These are phyloP conservation scores for Melopsittacus undulatus DNA, from an alignment of 2,797 vertebrate species.

Conservation along the genomic window DNA sequence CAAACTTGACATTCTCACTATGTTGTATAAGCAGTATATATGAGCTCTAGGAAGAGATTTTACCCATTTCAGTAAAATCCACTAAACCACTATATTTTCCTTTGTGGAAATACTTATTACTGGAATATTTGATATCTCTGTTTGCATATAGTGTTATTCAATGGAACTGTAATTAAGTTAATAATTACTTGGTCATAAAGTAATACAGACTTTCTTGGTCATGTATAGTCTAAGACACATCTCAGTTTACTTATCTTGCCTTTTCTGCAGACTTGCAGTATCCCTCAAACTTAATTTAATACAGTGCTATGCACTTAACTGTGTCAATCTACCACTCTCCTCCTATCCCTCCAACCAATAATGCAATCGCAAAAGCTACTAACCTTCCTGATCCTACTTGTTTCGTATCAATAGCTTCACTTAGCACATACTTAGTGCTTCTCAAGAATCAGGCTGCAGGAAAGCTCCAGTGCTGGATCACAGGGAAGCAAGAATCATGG, in stretches of 20 bases:
- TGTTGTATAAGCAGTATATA: background rate
- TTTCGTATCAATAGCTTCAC: background rate
- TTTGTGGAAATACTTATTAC: background rate
- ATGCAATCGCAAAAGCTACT: background rate
- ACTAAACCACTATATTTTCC: background rate
- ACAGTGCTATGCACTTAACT: background rate
- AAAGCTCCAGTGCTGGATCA: background rate
- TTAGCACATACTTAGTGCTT: accelerated
- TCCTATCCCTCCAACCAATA: background rate
- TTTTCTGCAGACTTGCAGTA: background rate
- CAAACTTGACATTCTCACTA: background rate
- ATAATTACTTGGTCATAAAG: background rate
- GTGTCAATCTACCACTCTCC: background rate
- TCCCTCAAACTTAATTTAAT: background rate
- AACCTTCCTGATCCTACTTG: background rate
- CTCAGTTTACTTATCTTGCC: background rate
- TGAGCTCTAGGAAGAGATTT: background rate
- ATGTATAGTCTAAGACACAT: background rate
- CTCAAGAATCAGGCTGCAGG: accelerated
- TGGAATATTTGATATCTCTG: background rate
- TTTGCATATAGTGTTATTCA: background rate
- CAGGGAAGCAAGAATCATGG: accelerated
- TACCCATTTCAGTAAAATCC: background rate
- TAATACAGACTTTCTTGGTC: background rate
- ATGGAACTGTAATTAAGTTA: background rate